A percentile compares a stretch with the other conserved stretches of the same genome.
These are phyloP conservation scores for Lasius platythorax DNA, from an alignment of 2,888 invertebrate genomes.

Conservation along the genomic window DNA sequence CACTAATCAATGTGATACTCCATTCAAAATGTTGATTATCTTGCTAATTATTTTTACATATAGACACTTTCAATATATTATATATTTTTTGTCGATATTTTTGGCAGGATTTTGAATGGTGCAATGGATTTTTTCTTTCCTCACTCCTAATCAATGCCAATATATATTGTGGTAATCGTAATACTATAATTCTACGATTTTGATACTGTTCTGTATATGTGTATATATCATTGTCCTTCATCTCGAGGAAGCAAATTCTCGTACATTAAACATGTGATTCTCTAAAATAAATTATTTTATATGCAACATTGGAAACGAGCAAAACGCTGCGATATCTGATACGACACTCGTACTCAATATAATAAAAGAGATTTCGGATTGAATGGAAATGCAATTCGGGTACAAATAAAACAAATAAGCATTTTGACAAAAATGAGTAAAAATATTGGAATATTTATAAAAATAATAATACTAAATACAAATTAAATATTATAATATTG, in stretches of 20 bases:
- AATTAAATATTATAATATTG: neutral
- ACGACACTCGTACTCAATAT: neutral
- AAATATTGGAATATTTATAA: neutral
- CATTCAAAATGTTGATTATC: constrained; percentile 22
- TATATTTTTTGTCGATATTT: neutral
- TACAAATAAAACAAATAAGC: constrained; percentile 1
- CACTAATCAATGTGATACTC: constrained; percentile 1
- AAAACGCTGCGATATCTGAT: neutral
- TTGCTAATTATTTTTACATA: constrained; percentile 3
- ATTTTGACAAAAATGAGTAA: neutral
- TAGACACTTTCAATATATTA: neutral
- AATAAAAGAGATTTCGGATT: neutral
- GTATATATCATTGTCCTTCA: constrained; percentile 28
- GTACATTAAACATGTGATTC: constrained; percentile 1
- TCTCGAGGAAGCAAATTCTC: neutral
- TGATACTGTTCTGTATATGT: constrained; percentile 13
- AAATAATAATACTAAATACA: no score
- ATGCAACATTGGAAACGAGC: constrained; percentile 34
- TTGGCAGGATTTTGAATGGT: constrained; percentile 25
- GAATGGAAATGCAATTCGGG: no score
- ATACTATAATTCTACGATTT: constrained; percentile 19
- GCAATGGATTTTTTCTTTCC: neutral
- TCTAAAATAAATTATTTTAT: constrained; percentile 11
- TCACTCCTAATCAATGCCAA: constrained; percentile 24
- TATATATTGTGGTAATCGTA: neutral